Base-by-base conservation (phyloP, 1,140 invertebrate species). In the Brachionus rotundiformis region DNA sequence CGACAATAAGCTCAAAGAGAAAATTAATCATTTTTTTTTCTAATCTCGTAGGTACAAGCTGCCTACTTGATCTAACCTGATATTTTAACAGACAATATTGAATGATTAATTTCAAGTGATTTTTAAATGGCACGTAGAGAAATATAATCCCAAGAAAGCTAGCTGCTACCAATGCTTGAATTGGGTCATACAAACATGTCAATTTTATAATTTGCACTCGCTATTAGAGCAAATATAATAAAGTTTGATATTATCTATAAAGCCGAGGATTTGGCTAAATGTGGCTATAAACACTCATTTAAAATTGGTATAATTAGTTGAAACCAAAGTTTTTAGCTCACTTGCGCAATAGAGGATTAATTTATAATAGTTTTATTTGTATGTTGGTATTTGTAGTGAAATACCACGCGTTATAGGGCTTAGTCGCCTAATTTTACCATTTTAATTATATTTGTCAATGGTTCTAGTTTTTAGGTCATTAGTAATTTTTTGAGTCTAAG, bases 361-460 rank as follows among this genome's bases (percentile, higher is more conserved):
- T 54, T 54, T 54, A 54, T 54, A 54, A 54, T 54, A 10, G 47
- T 54, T 54, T 54, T 54, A 54, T 54, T 54, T 54, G 47, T 19
- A 54, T 54, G 47, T 54, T 54, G 47, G 47, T 54, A 54, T 54
- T 54, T 54, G 47, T 54, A 54, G 47, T 54, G 47, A 54, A 54
- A 54, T 54, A 54, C 47, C 47, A 54, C 47, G 47, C 47, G 47
- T 54, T 23, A 16, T 19, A 54, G 47, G 47, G 47, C 47, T 54
- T 54, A 54, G 47, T 19, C 47, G 47, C 47, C 47, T 54, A 23
- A 19, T 54, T 54, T 54, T 54, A 23, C 47, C 47, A 54, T 54
- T 49, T 49, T 49, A 49, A 49, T 49, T 49, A 49, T 49, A 49
- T 49, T 49, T 49, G 47, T 49, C 47, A 49, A 49, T 49, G 47